Evolutionary conservation across 2,113 vertebrate species (phyloP), one percentile per base, ranked within the genome.

Genomic region (Phylloscopus trochiloides): DNA sequence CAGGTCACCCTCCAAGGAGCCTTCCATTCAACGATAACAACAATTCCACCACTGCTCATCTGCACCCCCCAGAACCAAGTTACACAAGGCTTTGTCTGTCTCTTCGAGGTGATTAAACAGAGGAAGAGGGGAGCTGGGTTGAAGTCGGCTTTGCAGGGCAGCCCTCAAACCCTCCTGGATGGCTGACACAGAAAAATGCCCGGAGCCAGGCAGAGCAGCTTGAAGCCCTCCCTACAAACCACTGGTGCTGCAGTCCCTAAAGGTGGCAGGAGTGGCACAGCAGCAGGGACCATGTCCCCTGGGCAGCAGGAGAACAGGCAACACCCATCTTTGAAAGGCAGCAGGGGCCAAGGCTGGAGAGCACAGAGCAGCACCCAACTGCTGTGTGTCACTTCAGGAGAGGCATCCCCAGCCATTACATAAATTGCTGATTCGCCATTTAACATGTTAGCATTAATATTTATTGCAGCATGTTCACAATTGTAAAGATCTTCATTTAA

Each of bases 401-500:
- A 96, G 92, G 83, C 92, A 48, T 96, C 90, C 94, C 84, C 70
- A 78, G 93, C 96, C 73, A 86, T 97, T 92, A 65, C 70, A 92
- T 86, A 66, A 62, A 93, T 88, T 45, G 95, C 74, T 94, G 94
- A 51, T 89, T 97, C 90, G 18, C 88, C 75, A 88, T 94, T 77
- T 95, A 97, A 96, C 88, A 68, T 88, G 92, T 51, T 42, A 92
- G 19, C 92, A 97, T 98, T 97, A 97, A 97, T 98, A 97, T 97
- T 97, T 98, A 97, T 96, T 86, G 89, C 94, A 48, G 81, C 86
- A 90, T 96, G 95, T 94, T 98, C 95, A 88, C 93, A 94, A 97
- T 96, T 96, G 97, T 97, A 88, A 74, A 96, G 94, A 96, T 91
- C 91, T 95, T 96, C 83, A 95, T 93, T 97, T 97, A 96, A 97